These are phyloP conservation scores for Heterotis niloticus DNA, from an alignment of 2,113 vertebrate genomes.

Conservation along the genomic window DNA sequence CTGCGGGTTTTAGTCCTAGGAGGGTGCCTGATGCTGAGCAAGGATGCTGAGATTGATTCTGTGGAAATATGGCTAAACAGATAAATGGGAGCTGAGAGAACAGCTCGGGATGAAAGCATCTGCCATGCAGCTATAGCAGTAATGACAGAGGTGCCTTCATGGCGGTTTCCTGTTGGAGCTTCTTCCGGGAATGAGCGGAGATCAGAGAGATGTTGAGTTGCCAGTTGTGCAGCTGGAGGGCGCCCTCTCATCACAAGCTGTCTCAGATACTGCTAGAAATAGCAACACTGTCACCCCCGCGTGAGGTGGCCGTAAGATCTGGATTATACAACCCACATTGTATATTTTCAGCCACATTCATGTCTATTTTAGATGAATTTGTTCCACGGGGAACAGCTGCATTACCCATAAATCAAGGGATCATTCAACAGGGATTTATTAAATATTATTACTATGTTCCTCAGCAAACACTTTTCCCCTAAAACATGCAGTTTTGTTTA, in stretches of 20 bases:
- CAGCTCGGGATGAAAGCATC: too few species aligned
- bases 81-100: too few species aligned
- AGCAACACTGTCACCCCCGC: constrained; percentile 20
- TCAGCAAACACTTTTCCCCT: too few species aligned
- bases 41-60: too few species aligned
- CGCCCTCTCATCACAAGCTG: constrained; percentile 30
- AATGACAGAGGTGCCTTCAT: too few species aligned
- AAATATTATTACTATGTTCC: too few species aligned
- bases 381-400: not conserved
- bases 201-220: constrained; percentile 27
- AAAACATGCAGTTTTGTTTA: too few species aligned
- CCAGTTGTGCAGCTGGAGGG: not conserved
- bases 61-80: too few species aligned
- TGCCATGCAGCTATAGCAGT: too few species aligned
- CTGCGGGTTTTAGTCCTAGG: too few species aligned
- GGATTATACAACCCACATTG: constrained; percentile 18
- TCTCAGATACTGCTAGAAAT: constrained; percentile 33
- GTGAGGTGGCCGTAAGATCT: constrained; percentile 13
- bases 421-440: too few species aligned
- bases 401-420: not conserved
- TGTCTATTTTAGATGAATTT: not conserved
- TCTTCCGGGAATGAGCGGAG: not conserved
- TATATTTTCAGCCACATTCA: constrained; percentile 17
- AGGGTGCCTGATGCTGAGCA: too few species aligned
- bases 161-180: not conserved